A percentile compares a stretch with the other conserved stretches of the same genome.
phyloP scores from a whole-genome alignment of 1,140 invertebrate species.

The Helicoverpa armigera region DNA sequence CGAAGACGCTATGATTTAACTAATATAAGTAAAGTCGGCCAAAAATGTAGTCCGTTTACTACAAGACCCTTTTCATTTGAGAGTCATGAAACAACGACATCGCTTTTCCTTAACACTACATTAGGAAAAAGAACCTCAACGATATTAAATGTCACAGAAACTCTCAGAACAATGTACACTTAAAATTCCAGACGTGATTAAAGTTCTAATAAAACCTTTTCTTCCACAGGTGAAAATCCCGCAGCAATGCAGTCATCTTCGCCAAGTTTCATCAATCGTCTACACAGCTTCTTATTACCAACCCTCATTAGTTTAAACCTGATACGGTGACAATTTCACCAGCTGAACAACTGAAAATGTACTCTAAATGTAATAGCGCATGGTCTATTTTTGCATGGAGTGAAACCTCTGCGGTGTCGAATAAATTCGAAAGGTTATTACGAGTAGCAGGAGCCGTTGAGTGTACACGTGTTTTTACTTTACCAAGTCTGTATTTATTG shows the following conservation, averaged over 20 bases:
- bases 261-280: slow-evolving; percentile 62
- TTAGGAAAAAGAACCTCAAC: no score
- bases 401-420: slow-evolving; percentile 21
- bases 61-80: not conserved
- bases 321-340: slow-evolving; percentile 76
- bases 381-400: slow-evolving; percentile 55
- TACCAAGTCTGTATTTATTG: not conserved
- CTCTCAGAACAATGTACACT: not conserved
- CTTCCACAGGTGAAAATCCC: slow-evolving; percentile 82
- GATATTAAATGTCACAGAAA: no score
- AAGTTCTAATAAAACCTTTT: slow-evolving; percentile 48
- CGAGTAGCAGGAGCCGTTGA: slow-evolving; percentile 6
- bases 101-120: no score
- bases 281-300: slow-evolving; percentile 60
- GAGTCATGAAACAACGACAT: not conserved
- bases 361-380: slow-evolving; percentile 52
- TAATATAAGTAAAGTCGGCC: no score
- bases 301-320: slow-evolving; percentile 58
- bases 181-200: slow-evolving; percentile 4
- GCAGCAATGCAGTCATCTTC: slow-evolving; percentile 85
- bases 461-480: slow-evolving; percentile 33
- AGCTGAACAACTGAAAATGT: slow-evolving; percentile 54
- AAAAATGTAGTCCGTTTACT: not conserved
- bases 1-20: no score
- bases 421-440: slow-evolving; percentile 35